Evolutionary conservation across 2,888 invertebrate species (phyloP).

Genomic region (Chrysolina americana): DNA sequence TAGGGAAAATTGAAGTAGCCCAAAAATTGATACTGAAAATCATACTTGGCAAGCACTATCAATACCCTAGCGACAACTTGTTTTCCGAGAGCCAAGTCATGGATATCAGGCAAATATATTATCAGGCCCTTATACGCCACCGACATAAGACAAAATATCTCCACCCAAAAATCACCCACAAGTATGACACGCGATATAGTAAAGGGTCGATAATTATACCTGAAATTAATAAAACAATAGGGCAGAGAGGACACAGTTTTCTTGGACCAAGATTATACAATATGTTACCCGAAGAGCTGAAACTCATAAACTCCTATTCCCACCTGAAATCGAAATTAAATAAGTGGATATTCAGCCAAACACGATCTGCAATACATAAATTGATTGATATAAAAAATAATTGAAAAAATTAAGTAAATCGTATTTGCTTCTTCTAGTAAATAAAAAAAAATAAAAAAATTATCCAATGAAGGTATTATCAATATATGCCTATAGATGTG

Average conservation of each 20-base stretch:
- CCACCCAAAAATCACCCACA: background rate
- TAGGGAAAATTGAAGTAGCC: too few relatives aligned
- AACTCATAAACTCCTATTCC: background rate
- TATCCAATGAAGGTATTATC: too few relatives aligned
- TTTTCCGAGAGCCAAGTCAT: background rate
- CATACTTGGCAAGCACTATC: background rate
- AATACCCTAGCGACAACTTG: background rate
- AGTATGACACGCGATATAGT: background rate
- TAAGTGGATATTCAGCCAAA: background rate
- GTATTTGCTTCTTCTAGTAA: too few relatives aligned
- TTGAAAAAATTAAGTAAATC: too few relatives aligned
- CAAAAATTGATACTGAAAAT: too few relatives aligned
- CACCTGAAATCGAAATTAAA: background rate
- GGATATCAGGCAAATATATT: background rate
- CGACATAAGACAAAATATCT: background rate
- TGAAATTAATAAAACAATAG: constrained; percentile 1
- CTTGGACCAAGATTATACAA: background rate
- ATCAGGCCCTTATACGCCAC: background rate
- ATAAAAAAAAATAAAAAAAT: too few relatives aligned
- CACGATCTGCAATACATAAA: background rate
- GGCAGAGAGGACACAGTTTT: background rate
- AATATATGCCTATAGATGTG: too few relatives aligned
- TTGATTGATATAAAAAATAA: background rate
- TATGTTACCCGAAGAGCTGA: background rate
- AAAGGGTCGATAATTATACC: background rate